phyloP scores from a whole-genome alignment of 1,140 invertebrate genomes.

The Listronotus bonariensis region DNA sequence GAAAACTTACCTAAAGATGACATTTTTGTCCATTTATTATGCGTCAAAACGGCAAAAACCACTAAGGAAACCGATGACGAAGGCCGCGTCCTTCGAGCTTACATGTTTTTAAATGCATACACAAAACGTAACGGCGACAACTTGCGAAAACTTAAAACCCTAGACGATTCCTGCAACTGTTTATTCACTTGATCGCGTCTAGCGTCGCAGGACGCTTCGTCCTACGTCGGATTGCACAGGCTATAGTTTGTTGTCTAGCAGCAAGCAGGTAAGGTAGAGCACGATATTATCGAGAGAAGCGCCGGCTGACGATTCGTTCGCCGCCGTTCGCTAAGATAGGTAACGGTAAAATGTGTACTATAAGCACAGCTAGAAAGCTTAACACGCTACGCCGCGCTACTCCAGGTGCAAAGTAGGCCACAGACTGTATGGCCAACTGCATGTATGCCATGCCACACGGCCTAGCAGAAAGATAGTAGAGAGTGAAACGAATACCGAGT shows the following conservation, averaged over 20 bases:
- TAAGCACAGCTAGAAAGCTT: slow-evolving; percentile 49
- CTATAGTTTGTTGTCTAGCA: not conserved
- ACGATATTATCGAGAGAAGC: slow-evolving; percentile 1
- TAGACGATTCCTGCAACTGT: slow-evolving; percentile 7
- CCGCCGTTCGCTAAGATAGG: slow-evolving; percentile 38
- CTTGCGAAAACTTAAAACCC: slow-evolving; percentile 17
- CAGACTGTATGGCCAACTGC: slow-evolving; percentile 40
- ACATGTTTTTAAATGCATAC: slow-evolving; percentile 10
- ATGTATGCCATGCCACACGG: slow-evolving; percentile 17
- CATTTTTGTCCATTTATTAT: slow-evolving; percentile 36
- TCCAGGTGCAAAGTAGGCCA: slow-evolving; percentile 55
- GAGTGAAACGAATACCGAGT: slow-evolving; percentile 39
- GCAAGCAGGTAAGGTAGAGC: slow-evolving; percentile 1
- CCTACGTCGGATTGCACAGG: slow-evolving; percentile 10
- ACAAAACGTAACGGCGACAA: slow-evolving; percentile 6
- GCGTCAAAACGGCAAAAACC: slow-evolving; percentile 1
- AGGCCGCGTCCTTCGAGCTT: slow-evolving; percentile 4
- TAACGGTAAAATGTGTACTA: slow-evolving; percentile 56
- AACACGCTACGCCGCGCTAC: slow-evolving; percentile 23
- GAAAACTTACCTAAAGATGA: slow-evolving; percentile 35
- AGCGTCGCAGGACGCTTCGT: slow-evolving; percentile 18
- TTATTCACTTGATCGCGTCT: not conserved
- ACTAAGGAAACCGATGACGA: slow-evolving; percentile 8
- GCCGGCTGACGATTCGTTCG: too few species aligned
- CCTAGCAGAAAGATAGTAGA: slow-evolving; percentile 28